phyloP scores from a whole-genome alignment of 2,888 invertebrate species.

The Pocota personata region DNA sequence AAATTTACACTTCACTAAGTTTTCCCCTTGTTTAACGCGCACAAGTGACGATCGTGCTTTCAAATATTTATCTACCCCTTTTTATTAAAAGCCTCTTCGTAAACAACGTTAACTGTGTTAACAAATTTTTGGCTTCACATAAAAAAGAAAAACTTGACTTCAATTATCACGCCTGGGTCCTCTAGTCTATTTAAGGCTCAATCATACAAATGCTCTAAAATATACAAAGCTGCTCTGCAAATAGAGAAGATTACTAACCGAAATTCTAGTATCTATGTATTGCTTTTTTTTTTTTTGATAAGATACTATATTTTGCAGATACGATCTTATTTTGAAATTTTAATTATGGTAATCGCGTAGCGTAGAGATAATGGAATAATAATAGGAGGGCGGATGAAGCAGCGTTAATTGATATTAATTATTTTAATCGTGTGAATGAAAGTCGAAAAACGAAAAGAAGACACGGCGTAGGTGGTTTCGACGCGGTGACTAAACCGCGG shows the following conservation, averaged over 20 bases:
- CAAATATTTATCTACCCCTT: background rate
- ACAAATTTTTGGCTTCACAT: background rate
- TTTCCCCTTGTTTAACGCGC: background rate
- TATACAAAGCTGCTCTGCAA: background rate
- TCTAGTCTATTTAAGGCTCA: slow-evolving; percentile 5
- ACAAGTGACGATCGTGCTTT: background rate
- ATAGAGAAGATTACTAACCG: background rate
- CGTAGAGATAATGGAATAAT: slow-evolving; percentile 6
- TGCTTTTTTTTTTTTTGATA: background rate
- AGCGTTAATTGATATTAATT: slow-evolving; percentile 15
- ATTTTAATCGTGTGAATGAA: background rate
- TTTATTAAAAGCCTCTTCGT: background rate
- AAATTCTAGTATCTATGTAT: background rate
- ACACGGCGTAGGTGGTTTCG: slow-evolving; percentile 2
- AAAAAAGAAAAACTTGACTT: background rate
- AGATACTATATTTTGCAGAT: background rate
- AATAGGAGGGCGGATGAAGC: background rate
- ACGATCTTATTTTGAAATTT: slow-evolving; percentile 13
- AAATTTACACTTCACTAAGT: background rate
- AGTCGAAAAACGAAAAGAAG: background rate
- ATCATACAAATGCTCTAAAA: slow-evolving; percentile 3
- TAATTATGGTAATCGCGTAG: slow-evolving; percentile 13
- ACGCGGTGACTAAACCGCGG: background rate
- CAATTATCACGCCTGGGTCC: slow-evolving; percentile 19
- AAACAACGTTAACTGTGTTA: background rate